Base-by-base conservation (phyloP, 2,113 vertebrate genomes). In the Otus sunia region DNA sequence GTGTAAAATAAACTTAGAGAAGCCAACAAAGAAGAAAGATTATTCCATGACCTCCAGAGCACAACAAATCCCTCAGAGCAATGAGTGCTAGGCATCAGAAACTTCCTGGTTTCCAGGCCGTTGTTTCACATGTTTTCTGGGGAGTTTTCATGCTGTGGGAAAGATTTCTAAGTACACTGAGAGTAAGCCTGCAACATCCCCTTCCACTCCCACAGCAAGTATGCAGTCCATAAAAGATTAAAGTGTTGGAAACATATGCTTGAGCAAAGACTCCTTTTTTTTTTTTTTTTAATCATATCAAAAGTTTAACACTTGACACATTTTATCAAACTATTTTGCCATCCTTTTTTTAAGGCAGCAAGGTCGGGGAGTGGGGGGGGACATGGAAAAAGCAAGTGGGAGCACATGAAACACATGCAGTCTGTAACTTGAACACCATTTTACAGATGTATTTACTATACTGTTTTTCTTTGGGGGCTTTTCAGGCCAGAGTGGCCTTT, bases 151-250 rank as follows among this genome's bases (percentile, higher is more conserved):
- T 67, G 94, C 63, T 89, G 83, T 64, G 63, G 92, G 85, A 96
- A 96, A 95, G 60, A 82, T 86, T 96, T 94, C 92, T 77, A 91
- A 93, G 86, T 62, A 83, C 93, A 95, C 64, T 90, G 89, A 91
- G 92, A 95, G 87, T 82, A 94, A 96, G 89, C 68, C 90, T 92
- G 94, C 82, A 97, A 96, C 82, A 95, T 89, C 85, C 75, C 66
- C 69, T 85, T 93, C 73, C 86, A 72, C 94, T 81, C 69, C 86
- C 77, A 86, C 34, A 77, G 80, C 96, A 93, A 96, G 55, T 91
- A 95, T 84, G 90, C 82, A 86, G 69, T 68, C 88, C 72, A 86
- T 77, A 76, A 93, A 93, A 92, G 72, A 94, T 69, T 86, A 84
- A 58, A 94, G 53, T 89, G 92, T 58, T 83, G 67, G 86, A 95